Evolutionary conservation across 2,113 vertebrate genomes (phyloP).

Genomic region (Burhinus oedicnemus): DNA sequence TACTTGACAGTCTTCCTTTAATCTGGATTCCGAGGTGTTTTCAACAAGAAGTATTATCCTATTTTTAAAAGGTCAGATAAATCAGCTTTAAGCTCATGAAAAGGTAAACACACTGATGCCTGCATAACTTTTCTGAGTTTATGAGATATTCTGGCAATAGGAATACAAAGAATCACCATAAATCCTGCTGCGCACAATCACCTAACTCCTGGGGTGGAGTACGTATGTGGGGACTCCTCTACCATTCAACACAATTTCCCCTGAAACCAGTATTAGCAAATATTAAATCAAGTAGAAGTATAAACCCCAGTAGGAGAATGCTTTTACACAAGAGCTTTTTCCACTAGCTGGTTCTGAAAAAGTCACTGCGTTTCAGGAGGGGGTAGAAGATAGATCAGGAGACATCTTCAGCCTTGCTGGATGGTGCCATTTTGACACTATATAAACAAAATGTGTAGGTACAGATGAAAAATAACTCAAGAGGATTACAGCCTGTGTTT

Average conservation of each 20-base stretch:
- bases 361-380: neutral
- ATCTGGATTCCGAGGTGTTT: constrained; percentile 37
- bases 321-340: neutral
- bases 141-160: constrained; percentile 73
- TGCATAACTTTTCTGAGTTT: constrained; percentile 68
- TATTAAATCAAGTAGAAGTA: constrained; percentile 47
- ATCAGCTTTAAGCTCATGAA: constrained; percentile 73
- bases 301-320: neutral
- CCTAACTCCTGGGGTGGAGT: neutral
- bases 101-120: constrained; percentile 73
- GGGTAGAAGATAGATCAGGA: neutral
- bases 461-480: neutral
- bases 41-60: constrained; percentile 66
- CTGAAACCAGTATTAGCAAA: constrained; percentile 55
- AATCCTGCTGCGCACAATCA: constrained; percentile 53
- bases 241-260: neutral
- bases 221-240: neutral
- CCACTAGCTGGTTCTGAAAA: neutral
- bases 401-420: neutral
- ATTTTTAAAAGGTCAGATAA: constrained; percentile 74
- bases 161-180: constrained; percentile 64
- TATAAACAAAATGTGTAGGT: constrained; percentile 3
- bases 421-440: neutral
- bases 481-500: neutral
- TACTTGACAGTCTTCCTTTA: constrained; percentile 33